Conservation (phyloP, 2,797 vertebrate genomes). For the Ctenochaetus hawaiiensis region DNA sequence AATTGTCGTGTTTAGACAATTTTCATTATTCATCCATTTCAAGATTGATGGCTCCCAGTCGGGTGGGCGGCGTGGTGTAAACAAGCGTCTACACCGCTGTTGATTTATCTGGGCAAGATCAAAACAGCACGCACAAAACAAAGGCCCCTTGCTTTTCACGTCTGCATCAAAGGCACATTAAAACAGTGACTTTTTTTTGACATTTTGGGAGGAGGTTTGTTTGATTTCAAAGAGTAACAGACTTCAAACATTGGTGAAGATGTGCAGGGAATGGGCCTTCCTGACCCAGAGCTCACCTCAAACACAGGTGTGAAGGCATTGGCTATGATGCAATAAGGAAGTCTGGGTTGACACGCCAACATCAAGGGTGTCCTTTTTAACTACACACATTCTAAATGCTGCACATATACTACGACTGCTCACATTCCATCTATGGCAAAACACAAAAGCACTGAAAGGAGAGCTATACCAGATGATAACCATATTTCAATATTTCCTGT, state of each 20-base stretch:
- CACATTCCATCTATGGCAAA: constrained; percentile 36
- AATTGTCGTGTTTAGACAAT: constrained; percentile 80
- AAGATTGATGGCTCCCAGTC: constrained; percentile 73
- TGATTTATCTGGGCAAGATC: constrained; percentile 71
- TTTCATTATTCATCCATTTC: constrained; percentile 80
- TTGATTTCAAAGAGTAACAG: constrained; percentile 60
- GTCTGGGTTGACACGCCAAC: constrained; percentile 50
- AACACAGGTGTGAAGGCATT: constrained; percentile 73
- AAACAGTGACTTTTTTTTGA: constrained; percentile 42
- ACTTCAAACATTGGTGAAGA: constrained; percentile 61
- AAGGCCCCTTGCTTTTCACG: constrained; percentile 65
- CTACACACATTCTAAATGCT: constrained; percentile 27
- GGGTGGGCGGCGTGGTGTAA: constrained; percentile 54
- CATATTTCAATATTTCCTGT: constrained; percentile 71
- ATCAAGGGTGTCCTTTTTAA: constrained; percentile 32
- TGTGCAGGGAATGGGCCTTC: constrained; percentile 29
- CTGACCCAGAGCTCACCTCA: constrained; percentile 69
- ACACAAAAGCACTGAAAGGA: constrained; percentile 47
- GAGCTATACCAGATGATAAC: constrained; percentile 65
- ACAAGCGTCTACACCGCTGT: constrained; percentile 68
- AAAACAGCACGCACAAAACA: constrained; percentile 71
- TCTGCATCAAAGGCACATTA: constrained; percentile 63
- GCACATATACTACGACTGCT: constrained; percentile 23
- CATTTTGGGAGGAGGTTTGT: constrained; percentile 45
- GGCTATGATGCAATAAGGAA: constrained; percentile 30